Evolutionary conservation across 2,797 vertebrate species (phyloP).

Genomic region (Enteromius afrohamiltoni): DNA sequence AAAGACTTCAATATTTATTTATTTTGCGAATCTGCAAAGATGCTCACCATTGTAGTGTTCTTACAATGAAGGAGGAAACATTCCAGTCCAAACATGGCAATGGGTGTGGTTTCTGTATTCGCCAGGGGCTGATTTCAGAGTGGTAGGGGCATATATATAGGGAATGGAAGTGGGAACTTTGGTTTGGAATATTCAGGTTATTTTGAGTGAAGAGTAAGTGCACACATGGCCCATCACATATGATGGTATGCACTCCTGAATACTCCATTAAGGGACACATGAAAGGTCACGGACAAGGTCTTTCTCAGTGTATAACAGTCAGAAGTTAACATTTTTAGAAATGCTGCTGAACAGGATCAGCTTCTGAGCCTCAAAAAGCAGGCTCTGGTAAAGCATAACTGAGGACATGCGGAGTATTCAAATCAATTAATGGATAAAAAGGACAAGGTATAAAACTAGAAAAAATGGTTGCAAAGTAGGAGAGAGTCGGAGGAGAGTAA

Average conservation of each 20-base stretch:
- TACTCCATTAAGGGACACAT: conserved; percentile 44
- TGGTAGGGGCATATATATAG: conserved; percentile 62
- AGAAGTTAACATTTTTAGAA: neutral
- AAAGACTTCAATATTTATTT: neutral
- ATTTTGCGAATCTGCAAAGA: conserved; percentile 51
- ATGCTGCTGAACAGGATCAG: conserved; percentile 41
- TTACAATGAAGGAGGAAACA: conserved; percentile 71
- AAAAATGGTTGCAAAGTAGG: conserved; percentile 20
- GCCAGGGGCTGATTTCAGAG: conserved; percentile 84
- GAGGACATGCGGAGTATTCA: conserved; percentile 67
- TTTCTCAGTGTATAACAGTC: conserved; percentile 20
- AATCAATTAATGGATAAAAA: conserved; percentile 37
- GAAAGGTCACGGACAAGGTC: neutral
- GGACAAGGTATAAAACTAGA: conserved; percentile 13
- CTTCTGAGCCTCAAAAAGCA: conserved; percentile 47
- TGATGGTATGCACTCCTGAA: conserved; percentile 45
- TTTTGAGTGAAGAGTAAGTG: conserved; percentile 55
- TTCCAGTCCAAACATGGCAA: conserved; percentile 81
- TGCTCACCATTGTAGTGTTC: conserved; percentile 90
- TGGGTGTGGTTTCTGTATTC: conserved; percentile 80
- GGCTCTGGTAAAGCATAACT: conserved; percentile 56
- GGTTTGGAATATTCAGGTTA: conserved; percentile 66
- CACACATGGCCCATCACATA: conserved; percentile 44
- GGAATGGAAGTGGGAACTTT: conserved; percentile 57
- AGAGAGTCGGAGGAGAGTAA: conserved; percentile 40